These are phyloP conservation scores for Drosophila acutilabella DNA, from an alignment of 2,888 invertebrate genomes.

Conservation along the genomic window DNA sequence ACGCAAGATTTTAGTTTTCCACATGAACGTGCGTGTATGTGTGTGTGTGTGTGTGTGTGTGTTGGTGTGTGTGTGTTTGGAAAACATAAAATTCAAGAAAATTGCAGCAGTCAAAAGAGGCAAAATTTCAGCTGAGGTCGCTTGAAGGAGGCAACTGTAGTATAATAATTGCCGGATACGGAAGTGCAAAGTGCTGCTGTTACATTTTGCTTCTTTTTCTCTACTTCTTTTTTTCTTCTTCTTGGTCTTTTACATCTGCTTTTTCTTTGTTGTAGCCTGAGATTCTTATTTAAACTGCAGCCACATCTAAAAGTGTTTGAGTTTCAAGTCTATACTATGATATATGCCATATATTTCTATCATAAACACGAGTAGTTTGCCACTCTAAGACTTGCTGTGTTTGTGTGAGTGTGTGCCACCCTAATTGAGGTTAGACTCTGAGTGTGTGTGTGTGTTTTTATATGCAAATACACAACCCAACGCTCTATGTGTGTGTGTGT, in stretches of 20 bases:
- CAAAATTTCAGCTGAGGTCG: slow-evolving; percentile 49
- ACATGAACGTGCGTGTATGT: slow-evolving; percentile 1
- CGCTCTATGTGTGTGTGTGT: slow-evolving; percentile 19
- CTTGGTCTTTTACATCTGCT: not conserved
- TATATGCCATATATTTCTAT: slow-evolving; percentile 38
- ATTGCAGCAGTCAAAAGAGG: slow-evolving; percentile 47
- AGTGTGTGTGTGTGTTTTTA: slow-evolving; percentile 9
- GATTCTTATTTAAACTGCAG: slow-evolving; percentile 31
- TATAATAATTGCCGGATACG: slow-evolving; percentile 78
- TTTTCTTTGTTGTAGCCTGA: slow-evolving; percentile 7
- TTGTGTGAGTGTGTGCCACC: slow-evolving; percentile 2
- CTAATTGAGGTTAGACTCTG: slow-evolving; percentile 51
- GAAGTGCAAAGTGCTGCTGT: slow-evolving; percentile 78
- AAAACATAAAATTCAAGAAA: slow-evolving; percentile 60
- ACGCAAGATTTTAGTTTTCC: slow-evolving; percentile 26
- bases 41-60: slow-evolving; percentile 23
- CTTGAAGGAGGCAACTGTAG: slow-evolving; percentile 34
- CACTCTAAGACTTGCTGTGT: not conserved
- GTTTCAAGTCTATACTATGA: slow-evolving; percentile 51
- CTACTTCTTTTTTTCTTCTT: not conserved
- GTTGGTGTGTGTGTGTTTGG: slow-evolving; percentile 36
- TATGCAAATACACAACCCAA: slow-evolving; percentile 65
- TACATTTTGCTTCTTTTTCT: slow-evolving; percentile 39
- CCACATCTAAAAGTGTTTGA: slow-evolving; percentile 60
- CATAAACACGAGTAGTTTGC: slow-evolving; percentile 40